Conservation (phyloP, 2,113 vertebrate genomes). For the Amblyornis subalaris region DNA sequence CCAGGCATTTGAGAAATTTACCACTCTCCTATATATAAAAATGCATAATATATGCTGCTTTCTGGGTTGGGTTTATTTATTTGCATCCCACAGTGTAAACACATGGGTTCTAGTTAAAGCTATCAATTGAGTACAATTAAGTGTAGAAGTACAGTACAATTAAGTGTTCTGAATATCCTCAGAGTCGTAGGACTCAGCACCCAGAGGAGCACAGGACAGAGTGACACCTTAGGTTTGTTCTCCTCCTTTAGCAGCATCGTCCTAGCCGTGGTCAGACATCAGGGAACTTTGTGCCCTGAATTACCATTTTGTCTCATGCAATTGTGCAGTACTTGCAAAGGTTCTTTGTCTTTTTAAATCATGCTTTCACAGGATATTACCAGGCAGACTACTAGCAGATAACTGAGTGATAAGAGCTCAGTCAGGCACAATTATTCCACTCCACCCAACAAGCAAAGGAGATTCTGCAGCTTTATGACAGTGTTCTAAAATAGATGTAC, state of each 20-base stretch:
- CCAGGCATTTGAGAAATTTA: not conserved
- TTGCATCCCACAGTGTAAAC: not conserved
- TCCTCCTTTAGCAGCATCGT: not conserved
- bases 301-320: not conserved
- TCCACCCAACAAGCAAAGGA: slow-evolving; percentile 8
- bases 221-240: not conserved
- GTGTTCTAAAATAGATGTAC: not conserved
- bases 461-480: slow-evolving; percentile 6
- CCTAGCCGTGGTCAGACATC: not conserved
- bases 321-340: not conserved
- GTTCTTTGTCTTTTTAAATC: not conserved
- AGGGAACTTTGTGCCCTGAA: not conserved
- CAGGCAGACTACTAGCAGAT: not conserved
- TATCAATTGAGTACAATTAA: not conserved
- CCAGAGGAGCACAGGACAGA: not conserved
- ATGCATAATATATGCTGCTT: not conserved
- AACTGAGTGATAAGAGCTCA: not conserved
- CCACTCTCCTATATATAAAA: not conserved
- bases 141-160: not conserved
- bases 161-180: not conserved
- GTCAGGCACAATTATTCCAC: slow-evolving; percentile 18
- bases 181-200: not conserved
- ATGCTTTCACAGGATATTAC: not conserved
- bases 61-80: not conserved
- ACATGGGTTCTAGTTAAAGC: not conserved